Percentiles rank a stretch among this genome's conserved stretches.
phyloP scores from a whole-genome alignment of 1,140 invertebrate species.

The Nasonia longicornis region DNA sequence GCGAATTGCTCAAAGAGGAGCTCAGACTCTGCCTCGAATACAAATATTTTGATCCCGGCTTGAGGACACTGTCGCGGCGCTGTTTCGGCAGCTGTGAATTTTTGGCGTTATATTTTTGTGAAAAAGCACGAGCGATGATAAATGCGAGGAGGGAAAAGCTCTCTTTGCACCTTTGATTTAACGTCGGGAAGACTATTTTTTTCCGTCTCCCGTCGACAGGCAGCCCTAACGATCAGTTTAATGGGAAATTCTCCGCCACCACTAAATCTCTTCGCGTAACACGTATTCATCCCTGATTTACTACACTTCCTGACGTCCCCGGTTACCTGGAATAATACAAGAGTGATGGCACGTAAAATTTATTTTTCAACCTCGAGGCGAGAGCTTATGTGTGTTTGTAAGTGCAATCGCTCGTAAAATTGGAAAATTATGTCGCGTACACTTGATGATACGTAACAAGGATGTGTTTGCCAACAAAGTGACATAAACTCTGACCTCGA shows the following conservation, averaged over 20 bases:
- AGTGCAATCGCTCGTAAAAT: constrained; percentile 54
- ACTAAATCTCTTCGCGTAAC: constrained; percentile 48
- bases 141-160: neutral
- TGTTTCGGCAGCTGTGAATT: neutral
- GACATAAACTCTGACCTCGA: constrained; percentile 61
- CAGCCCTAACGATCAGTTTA: constrained; percentile 42
- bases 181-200: neutral
- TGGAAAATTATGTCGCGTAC: constrained; percentile 46
- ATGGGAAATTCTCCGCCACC: constrained; percentile 48
- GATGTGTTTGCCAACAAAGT: neutral
- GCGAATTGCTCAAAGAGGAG: neutral
- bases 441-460: constrained; percentile 45
- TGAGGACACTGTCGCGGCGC: neutral
- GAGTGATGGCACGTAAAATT: constrained; percentile 30
- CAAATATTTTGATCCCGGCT: neutral
- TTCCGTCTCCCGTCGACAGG: constrained; percentile 43
- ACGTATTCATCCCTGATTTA: constrained; percentile 43
- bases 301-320: constrained; percentile 43
- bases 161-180: constrained; percentile 3
- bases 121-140: too few species aligned
- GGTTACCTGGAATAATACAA: constrained; percentile 43
- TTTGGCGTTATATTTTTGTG: too few species aligned
- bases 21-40: neutral
- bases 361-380: constrained; percentile 59
- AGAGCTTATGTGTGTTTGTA: constrained; percentile 64